These are phyloP conservation scores for Aulostomus chinensis DNA, from an alignment of 2,797 vertebrate species.

Conservation along the genomic window DNA sequence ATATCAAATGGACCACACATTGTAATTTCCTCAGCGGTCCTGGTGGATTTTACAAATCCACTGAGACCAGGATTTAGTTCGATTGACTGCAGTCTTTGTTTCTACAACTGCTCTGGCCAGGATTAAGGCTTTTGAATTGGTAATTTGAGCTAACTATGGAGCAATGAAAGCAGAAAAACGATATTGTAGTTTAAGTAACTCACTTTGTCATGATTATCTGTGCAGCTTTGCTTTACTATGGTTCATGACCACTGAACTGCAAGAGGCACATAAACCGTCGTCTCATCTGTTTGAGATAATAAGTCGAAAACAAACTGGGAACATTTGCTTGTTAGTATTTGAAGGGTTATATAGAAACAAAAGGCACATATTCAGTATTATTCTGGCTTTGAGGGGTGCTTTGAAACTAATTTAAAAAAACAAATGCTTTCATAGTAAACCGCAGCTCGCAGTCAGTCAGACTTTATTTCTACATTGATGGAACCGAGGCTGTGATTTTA, in stretches of 20 bases:
- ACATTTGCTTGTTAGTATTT: too few relatives aligned
- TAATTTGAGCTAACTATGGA: conserved; percentile 50
- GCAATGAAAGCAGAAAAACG: conserved; percentile 52
- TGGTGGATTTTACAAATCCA: conserved; percentile 49
- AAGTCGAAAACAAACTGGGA: too few relatives aligned
- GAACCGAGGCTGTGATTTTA: too few relatives aligned
- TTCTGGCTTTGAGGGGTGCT: too few relatives aligned
- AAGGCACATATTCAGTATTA: too few relatives aligned
- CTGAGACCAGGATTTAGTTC: conserved; percentile 48
- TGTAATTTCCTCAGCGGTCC: conserved; percentile 46
- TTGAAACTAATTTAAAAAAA: too few relatives aligned
- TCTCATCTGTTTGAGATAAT: too few relatives aligned
- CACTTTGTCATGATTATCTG: conserved; percentile 45
- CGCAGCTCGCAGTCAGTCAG: too few relatives aligned
- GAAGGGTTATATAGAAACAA: too few relatives aligned
- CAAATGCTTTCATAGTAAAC: too few relatives aligned
- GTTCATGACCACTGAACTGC: conserved; percentile 43
- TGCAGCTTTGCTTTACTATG: conserved; percentile 29
- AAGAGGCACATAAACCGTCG: too few relatives aligned
- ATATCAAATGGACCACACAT: conserved; percentile 54
- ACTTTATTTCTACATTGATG: too few relatives aligned
- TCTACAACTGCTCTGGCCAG: conserved; percentile 39
- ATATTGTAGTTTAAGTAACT: conserved; percentile 43
- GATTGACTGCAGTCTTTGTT: conserved; percentile 68
- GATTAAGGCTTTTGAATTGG: conserved; percentile 63